A percentile compares a stretch with the other conserved stretches of the same genome.
These are phyloP conservation scores for Monomorium pharaonis DNA, from an alignment of 1,140 invertebrate genomes.

Conservation along the genomic window DNA sequence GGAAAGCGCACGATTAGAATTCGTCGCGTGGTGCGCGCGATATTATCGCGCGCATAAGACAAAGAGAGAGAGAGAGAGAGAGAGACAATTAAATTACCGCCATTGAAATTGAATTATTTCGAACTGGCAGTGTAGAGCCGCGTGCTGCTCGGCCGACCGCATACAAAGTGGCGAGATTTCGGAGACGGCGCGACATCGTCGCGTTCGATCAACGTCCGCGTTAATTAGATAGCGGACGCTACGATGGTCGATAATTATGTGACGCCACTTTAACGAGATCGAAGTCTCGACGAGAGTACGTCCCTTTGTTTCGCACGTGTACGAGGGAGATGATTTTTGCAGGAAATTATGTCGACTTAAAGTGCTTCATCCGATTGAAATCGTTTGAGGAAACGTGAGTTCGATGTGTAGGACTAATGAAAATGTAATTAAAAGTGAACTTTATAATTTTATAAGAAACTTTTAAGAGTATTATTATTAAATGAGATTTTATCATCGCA, in stretches of 20 bases:
- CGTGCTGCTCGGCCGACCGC: constrained; percentile 43
- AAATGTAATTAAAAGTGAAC: neutral
- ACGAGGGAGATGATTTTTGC: neutral
- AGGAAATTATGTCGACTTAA: neutral
- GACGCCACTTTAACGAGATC: constrained; percentile 71
- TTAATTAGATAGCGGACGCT: constrained; percentile 76
- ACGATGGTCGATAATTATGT: constrained; percentile 70
- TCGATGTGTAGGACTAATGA: neutral
- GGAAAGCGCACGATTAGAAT: constrained; percentile 70
- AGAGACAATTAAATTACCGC: constrained; percentile 77
- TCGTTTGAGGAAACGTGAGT: neutral
- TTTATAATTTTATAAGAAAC: neutral
- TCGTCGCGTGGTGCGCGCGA: constrained; percentile 62
- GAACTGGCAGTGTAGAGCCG: constrained; percentile 65
- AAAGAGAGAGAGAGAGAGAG: neutral
- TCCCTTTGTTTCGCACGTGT: neutral
- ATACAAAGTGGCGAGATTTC: constrained; percentile 75
- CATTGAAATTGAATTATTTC: constrained; percentile 82
- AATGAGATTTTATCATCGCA: neutral
- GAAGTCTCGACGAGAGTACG: constrained; percentile 1
- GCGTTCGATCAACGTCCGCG: constrained; percentile 61
- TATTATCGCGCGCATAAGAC: constrained; percentile 75
- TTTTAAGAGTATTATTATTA: neutral
- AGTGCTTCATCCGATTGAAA: neutral
- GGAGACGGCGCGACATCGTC: constrained; percentile 43